These are phyloP conservation scores for Fistularia tabacaria DNA, from an alignment of 2,797 vertebrate genomes.

Conservation along the genomic window DNA sequence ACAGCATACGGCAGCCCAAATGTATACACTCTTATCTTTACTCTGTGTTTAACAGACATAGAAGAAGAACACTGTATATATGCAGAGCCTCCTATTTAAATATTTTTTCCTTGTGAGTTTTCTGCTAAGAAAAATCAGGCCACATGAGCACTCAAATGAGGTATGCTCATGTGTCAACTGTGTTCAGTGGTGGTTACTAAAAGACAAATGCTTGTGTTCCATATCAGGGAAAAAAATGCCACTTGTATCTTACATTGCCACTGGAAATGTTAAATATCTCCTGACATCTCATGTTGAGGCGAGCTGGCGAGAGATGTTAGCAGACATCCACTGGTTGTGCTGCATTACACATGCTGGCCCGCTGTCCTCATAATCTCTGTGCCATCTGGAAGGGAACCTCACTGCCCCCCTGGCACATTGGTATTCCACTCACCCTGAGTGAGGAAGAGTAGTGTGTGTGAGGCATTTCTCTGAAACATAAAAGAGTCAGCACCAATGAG, in stretches of 20 bases:
- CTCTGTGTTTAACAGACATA: too few species aligned
- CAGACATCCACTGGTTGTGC: constrained; percentile 45
- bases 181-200: too few species aligned
- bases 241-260: constrained; percentile 14
- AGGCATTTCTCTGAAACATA: constrained; percentile 42
- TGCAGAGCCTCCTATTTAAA: too few species aligned
- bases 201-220: too few species aligned
- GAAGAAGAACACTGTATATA: too few species aligned
- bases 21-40: too few species aligned
- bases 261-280: constrained; percentile 41
- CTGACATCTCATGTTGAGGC: constrained; percentile 37
- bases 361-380: constrained; percentile 60
- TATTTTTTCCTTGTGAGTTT: too few species aligned
- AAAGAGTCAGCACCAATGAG: constrained; percentile 52
- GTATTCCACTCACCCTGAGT: constrained; percentile 43
- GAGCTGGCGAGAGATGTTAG: constrained; percentile 45
- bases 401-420: constrained; percentile 45
- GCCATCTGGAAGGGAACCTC: constrained; percentile 59
- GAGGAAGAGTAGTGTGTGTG: constrained; percentile 27
- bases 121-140: too few species aligned
- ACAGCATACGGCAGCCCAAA: too few species aligned
- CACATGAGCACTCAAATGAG: too few species aligned
- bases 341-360: constrained; percentile 51
- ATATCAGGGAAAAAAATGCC: background rate
- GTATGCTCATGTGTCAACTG: too few species aligned